Percentiles rank a stretch among this genome's conserved stretches.
Conservation (phyloP, 2,797 vertebrate genomes). For the Psittacula derbiana region DNA sequence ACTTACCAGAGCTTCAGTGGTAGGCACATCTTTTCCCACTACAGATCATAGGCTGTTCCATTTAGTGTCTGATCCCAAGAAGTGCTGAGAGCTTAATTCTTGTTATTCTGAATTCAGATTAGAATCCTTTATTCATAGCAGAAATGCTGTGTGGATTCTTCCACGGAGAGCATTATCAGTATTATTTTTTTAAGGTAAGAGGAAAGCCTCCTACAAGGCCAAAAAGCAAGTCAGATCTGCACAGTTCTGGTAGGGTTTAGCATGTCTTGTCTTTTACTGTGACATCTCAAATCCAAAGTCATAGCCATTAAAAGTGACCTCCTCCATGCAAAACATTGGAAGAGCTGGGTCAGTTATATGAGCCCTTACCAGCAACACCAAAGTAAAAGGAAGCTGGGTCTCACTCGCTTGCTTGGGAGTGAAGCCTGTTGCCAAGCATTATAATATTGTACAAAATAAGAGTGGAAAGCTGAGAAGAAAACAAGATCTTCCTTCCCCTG, state of each 20-base stretch:
- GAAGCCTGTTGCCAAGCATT: not conserved
- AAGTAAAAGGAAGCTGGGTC: not conserved
- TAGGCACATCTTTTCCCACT: not conserved
- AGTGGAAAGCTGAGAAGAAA: not conserved
- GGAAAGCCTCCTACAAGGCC: not conserved
- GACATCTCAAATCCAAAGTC: not conserved
- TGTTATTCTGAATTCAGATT: not conserved
- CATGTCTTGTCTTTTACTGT: not conserved
- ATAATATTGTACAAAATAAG: not conserved
- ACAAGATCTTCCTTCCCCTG: not conserved
- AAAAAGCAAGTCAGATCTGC: not conserved
- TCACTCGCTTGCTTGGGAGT: not conserved
- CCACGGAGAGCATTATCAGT: not conserved
- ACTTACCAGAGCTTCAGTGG: not conserved
- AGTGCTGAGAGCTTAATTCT: not conserved
- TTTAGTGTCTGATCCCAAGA: not conserved
- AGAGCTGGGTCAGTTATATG: fast-evolving
- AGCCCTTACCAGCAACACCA: not conserved
- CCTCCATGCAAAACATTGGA: not conserved
- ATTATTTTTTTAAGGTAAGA: not conserved
- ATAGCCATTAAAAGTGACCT: not conserved
- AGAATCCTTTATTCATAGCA: not conserved
- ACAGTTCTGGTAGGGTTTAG: not conserved
- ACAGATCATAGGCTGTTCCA: not conserved
- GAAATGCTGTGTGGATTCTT: not conserved